A percentile compares a stretch with the other conserved stretches of the same genome.
Evolutionary conservation across 2,888 invertebrate species (phyloP).

Genomic region (Meiosimyza decipiens): DNA sequence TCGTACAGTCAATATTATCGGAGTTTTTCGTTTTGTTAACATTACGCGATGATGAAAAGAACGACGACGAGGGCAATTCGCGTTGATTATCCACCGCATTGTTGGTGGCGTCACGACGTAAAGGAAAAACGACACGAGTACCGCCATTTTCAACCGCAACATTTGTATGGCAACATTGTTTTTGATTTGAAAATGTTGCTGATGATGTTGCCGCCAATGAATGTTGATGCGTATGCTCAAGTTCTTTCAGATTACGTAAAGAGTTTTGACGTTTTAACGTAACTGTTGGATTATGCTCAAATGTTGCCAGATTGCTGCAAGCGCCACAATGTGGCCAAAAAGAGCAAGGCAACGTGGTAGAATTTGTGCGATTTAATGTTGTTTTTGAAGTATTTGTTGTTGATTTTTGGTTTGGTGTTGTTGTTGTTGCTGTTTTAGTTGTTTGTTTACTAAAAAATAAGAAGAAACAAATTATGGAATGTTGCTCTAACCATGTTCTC

Average conservation of each 20-base stretch:
- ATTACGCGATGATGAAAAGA: background rate
- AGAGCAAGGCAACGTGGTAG: constrained; percentile 68
- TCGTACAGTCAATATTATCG: background rate
- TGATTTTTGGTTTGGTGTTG: background rate
- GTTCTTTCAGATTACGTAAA: constrained; percentile 30
- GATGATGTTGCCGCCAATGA: constrained; percentile 32
- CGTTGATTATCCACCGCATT: constrained; percentile 7
- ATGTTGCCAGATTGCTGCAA: constrained; percentile 42
- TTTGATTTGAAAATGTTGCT: constrained; percentile 32
- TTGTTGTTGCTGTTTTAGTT: constrained; percentile 25
- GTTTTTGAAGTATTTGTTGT: constrained; percentile 24
- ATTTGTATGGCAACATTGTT: background rate
- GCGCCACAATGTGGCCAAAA: constrained; percentile 71
- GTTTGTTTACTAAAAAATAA: constrained; percentile 33
- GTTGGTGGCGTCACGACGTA: constrained; percentile 8
- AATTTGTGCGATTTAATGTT: constrained; percentile 31
- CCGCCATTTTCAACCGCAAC: background rate
- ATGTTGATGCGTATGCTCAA: constrained; percentile 34
- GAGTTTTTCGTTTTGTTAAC: background rate
- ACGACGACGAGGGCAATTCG: background rate
- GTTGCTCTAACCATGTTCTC: no score
- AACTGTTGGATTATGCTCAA: constrained; percentile 30
- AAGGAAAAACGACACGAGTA: constrained; percentile 38
- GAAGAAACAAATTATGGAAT: constrained; percentile 28
- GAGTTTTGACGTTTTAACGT: constrained; percentile 25